A percentile compares a stretch with the other conserved stretches of the same genome.
phyloP scores from a whole-genome alignment of 2,888 invertebrate species.

The Eupelmus urozonus region DNA sequence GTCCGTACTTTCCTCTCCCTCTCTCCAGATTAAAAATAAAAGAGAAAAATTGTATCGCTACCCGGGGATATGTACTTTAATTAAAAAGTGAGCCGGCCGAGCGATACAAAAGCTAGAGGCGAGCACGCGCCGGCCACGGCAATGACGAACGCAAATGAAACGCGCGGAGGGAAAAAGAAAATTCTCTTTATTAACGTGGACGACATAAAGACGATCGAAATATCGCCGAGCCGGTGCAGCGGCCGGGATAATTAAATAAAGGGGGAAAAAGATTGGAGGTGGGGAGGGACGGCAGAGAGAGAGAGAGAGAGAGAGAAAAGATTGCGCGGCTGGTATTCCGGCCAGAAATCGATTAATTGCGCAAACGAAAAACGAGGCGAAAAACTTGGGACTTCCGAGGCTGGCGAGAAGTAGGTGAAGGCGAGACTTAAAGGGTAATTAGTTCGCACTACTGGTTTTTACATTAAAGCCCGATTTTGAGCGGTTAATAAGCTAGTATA shows the following conservation, averaged over 20 bases:
- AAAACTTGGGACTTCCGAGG: no score
- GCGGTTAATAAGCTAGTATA: no score
- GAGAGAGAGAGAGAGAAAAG: not conserved
- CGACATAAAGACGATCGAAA: slow-evolving; percentile 10
- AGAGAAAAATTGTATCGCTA: not conserved
- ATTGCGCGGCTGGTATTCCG: not conserved
- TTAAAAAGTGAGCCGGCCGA: slow-evolving; percentile 11
- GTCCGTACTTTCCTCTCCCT: not conserved
- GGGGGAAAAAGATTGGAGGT: not conserved
- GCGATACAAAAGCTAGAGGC: not conserved
- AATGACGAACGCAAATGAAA: slow-evolving; percentile 5
- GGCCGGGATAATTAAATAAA: not conserved
- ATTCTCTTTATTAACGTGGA: slow-evolving; percentile 16
- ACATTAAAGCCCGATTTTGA: no score
- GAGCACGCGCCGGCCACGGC: not conserved
- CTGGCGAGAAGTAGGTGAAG: slow-evolving; percentile 19
- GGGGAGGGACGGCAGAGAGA: slow-evolving; percentile 1
- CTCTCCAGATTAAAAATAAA: not conserved
- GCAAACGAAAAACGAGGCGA: not conserved
- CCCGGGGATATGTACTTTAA: not conserved
- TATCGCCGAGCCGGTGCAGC: slow-evolving; percentile 2
- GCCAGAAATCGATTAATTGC: slow-evolving; percentile 43
- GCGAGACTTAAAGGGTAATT: no score
- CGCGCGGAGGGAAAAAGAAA: not conserved
- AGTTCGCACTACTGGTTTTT: not conserved